phyloP scores from a whole-genome alignment of 2,797 vertebrate species.

The Tachyglossus aculeatus region DNA sequence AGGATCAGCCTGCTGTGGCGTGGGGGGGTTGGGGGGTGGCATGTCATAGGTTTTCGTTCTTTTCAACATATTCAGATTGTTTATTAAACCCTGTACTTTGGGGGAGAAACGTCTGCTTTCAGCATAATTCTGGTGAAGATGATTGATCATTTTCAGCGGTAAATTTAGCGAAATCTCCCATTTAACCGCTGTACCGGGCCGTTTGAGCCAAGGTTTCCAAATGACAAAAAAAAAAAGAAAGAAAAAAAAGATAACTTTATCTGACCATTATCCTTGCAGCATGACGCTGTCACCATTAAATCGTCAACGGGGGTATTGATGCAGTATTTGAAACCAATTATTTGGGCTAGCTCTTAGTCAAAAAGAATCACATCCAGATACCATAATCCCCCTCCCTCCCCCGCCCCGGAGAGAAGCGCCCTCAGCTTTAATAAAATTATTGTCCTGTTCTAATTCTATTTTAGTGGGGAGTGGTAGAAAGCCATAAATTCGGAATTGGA shows the following conservation, averaged over 20 bases:
- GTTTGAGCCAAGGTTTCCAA: slow-evolving; percentile 68
- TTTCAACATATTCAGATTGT: slow-evolving; percentile 34
- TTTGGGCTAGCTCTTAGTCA: slow-evolving; percentile 78
- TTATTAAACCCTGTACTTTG: slow-evolving; percentile 51
- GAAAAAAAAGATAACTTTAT: slow-evolving; percentile 68
- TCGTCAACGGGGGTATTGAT: slow-evolving; percentile 77
- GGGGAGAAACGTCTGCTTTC: slow-evolving; percentile 38
- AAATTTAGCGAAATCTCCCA: slow-evolving; percentile 65
- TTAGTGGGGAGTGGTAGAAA: slow-evolving; percentile 55
- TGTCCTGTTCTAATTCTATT: slow-evolving; percentile 66
- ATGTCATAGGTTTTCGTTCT: slow-evolving; percentile 33
- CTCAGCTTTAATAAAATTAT: slow-evolving; percentile 66
- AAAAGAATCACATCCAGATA: slow-evolving; percentile 79
- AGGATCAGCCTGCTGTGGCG: slow-evolving; percentile 28
- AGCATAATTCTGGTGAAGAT: slow-evolving; percentile 60
- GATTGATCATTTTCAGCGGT: slow-evolving; percentile 69
- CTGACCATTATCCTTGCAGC: slow-evolving; percentile 73
- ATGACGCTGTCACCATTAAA: slow-evolving; percentile 79
- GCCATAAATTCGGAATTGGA: slow-evolving; percentile 54
- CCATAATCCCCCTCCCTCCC: slow-evolving; percentile 32
- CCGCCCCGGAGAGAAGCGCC: slow-evolving; percentile 56
- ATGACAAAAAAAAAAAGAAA: slow-evolving; percentile 36
- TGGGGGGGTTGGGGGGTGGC: slow-evolving; percentile 2
- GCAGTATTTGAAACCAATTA: slow-evolving; percentile 78
- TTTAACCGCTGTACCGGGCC: too few relatives aligned